These are phyloP conservation scores for Lepidocyrtoides sp. DNA, from an alignment of 2,888 invertebrate genomes.

Conservation along the genomic window DNA sequence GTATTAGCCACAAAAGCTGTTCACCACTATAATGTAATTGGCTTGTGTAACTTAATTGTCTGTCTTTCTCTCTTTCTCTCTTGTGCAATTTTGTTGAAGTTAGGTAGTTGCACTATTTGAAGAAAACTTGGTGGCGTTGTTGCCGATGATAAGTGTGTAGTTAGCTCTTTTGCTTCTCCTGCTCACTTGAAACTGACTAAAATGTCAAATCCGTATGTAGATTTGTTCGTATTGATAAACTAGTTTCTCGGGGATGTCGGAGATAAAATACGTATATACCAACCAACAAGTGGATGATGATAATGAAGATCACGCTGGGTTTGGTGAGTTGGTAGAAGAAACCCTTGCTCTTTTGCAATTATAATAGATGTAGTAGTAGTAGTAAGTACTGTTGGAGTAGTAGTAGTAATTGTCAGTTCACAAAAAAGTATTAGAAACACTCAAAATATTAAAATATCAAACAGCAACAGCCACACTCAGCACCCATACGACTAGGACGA, in stretches of 20 bases:
- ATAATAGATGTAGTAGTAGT: conserved; percentile 10
- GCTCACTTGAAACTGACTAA: not conserved
- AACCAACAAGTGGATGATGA: conserved; percentile 50
- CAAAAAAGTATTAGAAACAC: not conserved
- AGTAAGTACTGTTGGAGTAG: not conserved
- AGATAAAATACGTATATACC: conserved; percentile 36
- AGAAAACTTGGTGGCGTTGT: conserved; percentile 14
- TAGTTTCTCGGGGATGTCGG: conserved; percentile 66
- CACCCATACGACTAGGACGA: conserved; percentile 59
- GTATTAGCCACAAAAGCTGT: not conserved
- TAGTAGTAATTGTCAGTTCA: conserved; percentile 13
- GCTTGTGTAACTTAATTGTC: conserved; percentile 51
- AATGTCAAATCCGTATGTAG: conserved; percentile 37
- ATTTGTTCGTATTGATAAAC: conserved; percentile 24
- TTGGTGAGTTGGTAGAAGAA: conserved; percentile 11
- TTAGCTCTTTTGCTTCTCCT: not conserved
- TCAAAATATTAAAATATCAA: conserved; percentile 33
- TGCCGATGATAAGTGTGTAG: not conserved
- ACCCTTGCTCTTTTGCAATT: not conserved
- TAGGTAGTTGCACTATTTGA: conserved; percentile 18
- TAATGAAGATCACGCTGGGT: not conserved
- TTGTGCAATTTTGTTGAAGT: not conserved
- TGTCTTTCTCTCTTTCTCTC: conserved; percentile 18
- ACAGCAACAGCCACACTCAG: conserved; percentile 48
- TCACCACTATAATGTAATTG: conserved; percentile 45